Base-by-base conservation (phyloP, 2,888 invertebrate species). In the Drosophila robusta region DNA sequence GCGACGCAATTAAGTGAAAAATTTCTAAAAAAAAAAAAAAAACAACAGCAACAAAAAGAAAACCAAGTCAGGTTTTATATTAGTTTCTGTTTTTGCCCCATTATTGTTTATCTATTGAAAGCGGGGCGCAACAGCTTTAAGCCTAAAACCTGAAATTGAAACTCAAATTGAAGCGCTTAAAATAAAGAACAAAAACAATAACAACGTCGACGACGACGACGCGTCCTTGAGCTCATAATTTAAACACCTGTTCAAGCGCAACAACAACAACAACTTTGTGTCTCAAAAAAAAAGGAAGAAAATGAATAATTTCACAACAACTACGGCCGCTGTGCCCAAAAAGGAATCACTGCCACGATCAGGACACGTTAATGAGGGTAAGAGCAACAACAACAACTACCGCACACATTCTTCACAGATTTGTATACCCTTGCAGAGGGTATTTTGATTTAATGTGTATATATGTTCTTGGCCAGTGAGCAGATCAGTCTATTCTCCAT, bases 361-460 rank as follows among this genome's bases (percentile, higher is more conserved):
- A 79, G 95, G 95, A 71, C 93, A 94, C 90, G 95, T 95, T 54
- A 95, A 93, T 89, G 95, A 82, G 85, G 82, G 82, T 89, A 84
- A 82, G 80, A 34, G 22, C 47, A 42, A 45, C 46, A 54, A 42
- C 22, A 61, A 39, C 24, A 22, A 47, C 42, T 54, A 42, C 22
- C 58, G 39, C 24, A 22, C 16, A 46, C 22, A 68, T 56, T 66
- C 62, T 50, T 29, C 11, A 29, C 54, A 44, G 54, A 44, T 54
- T 42, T 34, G 1, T 12, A 12, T 34, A 34, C 34, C 1, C 34
- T 34, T 11, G 4, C 34, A 34, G 4, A 34, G 12, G 34, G 11
- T 34, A 34, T 34, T 34, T 12, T 34, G 11, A 34, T 12, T 12
- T n/a, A n/a, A n/a, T n/a, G n/a, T n/a, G n/a, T n/a, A n/a, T n/a